Evolutionary conservation across 1,140 invertebrate genomes (phyloP), one percentile per base, ranked within the genome.

Genomic region (Lanistes nyassanus): DNA sequence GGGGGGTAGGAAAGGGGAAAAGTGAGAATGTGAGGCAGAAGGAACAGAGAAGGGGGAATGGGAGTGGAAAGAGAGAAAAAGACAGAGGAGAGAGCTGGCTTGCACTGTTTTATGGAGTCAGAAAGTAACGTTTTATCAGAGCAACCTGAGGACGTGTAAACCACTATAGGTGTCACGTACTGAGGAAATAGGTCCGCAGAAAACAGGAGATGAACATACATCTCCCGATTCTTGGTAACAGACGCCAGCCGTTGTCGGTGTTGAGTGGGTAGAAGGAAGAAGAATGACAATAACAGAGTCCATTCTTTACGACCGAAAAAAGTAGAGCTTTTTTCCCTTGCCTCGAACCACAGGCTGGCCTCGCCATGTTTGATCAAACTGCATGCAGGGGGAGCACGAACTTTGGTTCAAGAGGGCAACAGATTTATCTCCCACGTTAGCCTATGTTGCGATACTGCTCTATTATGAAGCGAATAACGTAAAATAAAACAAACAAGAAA

Each of bases 61-160:
- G 58, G 31, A 31, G 31, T 23, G 26, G 58, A 62, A 31, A n/a
- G 58, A 62, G 58, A 62, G 58, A 62, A 31, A 62, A 31, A 62
- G 58, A 62, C 19, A 66, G 64, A n/a, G 26, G 34, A n/a, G n/a
- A 36, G 34, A 37, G 39, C 16, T 9, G 64, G 34, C 11, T 6
- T 29, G 34, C 6, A 7, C 19, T 6, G 64, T 6, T 19, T 9
- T 6, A 34, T 11, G 9, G 64, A 66, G 26, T 16, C 19, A 29
- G 26, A 34, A 16, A 29, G 34, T 6, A 16, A 66, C 31, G 34
- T 53, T 13, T 13, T 53, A 11, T 53, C 51, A 13, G 23, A 53
- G 23, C 51, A 53, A 53, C 51, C 51, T 53, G 51, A 11, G 23
- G 13, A 23, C 51, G 13, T 23, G 51, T 23, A 13, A 13, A 36